Evolutionary conservation across 1,140 invertebrate species (phyloP).

Genomic region (Drosophila bifasciata): DNA sequence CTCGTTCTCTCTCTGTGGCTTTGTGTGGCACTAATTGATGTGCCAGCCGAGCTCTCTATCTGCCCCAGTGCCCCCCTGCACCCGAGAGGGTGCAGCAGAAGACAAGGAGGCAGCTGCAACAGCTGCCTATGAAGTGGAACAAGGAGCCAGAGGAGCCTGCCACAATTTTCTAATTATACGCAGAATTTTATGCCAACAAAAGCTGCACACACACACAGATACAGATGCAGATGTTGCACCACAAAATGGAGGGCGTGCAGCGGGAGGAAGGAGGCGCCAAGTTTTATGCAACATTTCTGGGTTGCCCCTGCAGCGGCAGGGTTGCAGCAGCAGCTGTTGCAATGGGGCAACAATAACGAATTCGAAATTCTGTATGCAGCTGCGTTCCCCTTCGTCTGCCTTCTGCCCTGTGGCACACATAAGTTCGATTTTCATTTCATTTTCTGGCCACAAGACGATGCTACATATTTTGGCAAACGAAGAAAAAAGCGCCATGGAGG

Average conservation of each 20-base stretch:
- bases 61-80: constrained; percentile 17
- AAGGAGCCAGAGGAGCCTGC: constrained; percentile 55
- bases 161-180: constrained; percentile 83
- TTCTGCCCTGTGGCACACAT: constrained; percentile 53
- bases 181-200: constrained; percentile 81
- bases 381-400: constrained; percentile 21
- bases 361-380: constrained; percentile 56
- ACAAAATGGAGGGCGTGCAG: constrained; percentile 20
- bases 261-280: constrained; percentile 33
- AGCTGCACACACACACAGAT: constrained; percentile 47
- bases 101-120: constrained; percentile 48
- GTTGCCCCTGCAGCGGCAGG: constrained; percentile 22
- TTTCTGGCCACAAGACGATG: constrained; percentile 48
- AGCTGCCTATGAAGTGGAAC: constrained; percentile 47
- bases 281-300: constrained; percentile 71
- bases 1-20: constrained; percentile 50
- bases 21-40: constrained; percentile 79
- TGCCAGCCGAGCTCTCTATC: constrained; percentile 58
- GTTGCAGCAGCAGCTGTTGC: constrained; percentile 61
- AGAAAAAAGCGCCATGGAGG: constrained; percentile 35
- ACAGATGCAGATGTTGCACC: constrained; percentile 1
- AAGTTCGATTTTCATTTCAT: constrained; percentile 80
- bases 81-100: constrained; percentile 37
- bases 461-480: constrained; percentile 58
- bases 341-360: constrained; percentile 60